Conservation (phyloP, 2,113 vertebrate species). For the Ciconia maguari region DNA sequence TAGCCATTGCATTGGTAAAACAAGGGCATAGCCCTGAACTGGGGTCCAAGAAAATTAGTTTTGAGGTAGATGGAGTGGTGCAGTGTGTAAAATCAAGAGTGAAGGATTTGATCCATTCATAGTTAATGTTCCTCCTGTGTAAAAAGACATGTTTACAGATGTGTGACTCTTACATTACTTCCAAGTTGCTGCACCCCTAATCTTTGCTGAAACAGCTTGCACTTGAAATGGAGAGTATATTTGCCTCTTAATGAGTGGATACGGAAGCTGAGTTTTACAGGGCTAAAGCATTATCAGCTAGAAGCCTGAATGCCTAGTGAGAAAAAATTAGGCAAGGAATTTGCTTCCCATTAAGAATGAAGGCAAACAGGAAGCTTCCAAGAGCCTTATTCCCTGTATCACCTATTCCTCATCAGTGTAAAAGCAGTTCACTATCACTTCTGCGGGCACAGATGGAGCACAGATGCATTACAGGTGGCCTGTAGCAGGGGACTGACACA, state of each 20-base stretch:
- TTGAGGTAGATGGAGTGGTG: background rate
- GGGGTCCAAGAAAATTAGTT: background rate
- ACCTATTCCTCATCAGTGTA: background rate
- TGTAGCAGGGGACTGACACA: background rate
- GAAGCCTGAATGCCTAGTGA: background rate
- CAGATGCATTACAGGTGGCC: background rate
- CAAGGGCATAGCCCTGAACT: background rate
- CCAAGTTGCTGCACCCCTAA: background rate
- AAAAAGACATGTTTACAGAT: background rate
- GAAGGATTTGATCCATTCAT: background rate
- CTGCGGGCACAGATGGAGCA: background rate
- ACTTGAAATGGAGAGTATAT: background rate
- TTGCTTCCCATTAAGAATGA: background rate
- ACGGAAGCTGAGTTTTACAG: background rate
- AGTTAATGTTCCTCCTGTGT: background rate
- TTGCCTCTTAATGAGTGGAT: background rate
- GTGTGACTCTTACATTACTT: background rate
- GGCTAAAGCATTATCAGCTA: background rate
- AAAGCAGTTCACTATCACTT: background rate
- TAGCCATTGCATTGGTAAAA: background rate
- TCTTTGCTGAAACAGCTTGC: background rate
- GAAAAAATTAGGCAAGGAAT: background rate
- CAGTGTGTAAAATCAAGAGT: background rate
- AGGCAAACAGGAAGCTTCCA: background rate
- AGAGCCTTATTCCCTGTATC: background rate